Base-by-base conservation (phyloP, 1,140 invertebrate genomes). In the Hyles euphorbiae region DNA sequence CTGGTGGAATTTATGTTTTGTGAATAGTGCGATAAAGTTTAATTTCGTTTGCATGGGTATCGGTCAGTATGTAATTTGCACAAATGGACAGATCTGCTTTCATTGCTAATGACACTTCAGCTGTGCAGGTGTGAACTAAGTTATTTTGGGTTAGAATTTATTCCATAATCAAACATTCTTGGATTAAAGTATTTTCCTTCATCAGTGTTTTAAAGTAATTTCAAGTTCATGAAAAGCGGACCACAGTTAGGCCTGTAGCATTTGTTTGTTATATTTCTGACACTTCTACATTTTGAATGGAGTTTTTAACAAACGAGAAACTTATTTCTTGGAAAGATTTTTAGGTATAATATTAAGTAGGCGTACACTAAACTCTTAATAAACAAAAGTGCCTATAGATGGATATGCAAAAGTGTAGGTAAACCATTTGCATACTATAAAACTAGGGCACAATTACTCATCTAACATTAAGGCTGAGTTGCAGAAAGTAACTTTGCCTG, bases 21-120 rank as follows among this genome's bases (percentile, higher is more conserved):
- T n/a, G 5, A 8, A 10, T 0, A 9, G 11, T 1, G 32, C 33
- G 22, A 34, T 68, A 77, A 43, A 46, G 65, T 67, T 58, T 49
- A 60, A 62, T 62, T 62, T 74, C 9, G 44, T 51, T 40, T 66
- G 62, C 33, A 12, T 7, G 34, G 51, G 36, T 52, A 34, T n/a
- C 54, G 46, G 58, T 59, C 50, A 58, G 64, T 56, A 54, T 50
- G 45, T 66, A 66, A 62, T 66, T 66, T 62, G 52, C 50, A 57
- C 48, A 55, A 60, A 58, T 59, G 60, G 56, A 58, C 56, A 56
- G 57, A 51, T 67, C 63, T 70, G 71, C 73, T 78, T 81, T 77
- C 75, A 70, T 74, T 65, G 51, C 56, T 68, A 70, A 72, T 68
- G 62, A 63, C 61, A 65, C 68, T 63, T 61, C 61, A 34, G n/a